Base-by-base conservation (phyloP, 2,113 vertebrate species). In the Engystomops pustulosus region DNA sequence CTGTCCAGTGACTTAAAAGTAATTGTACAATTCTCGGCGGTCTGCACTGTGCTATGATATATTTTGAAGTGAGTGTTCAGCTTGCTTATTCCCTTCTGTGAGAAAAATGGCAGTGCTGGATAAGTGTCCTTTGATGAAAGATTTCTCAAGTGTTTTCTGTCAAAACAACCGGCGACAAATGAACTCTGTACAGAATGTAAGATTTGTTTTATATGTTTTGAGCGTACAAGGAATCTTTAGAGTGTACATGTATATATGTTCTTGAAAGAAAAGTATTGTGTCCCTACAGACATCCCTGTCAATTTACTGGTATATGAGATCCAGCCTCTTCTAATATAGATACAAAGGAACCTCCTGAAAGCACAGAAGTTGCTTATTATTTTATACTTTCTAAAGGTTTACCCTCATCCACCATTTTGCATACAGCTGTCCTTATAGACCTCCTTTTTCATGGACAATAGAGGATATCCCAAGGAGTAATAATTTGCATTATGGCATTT, bases 1-100 rank as follows among this genome's bases (percentile, higher is more conserved):
- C 47, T 20, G 72, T 76, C 71, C 71, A 75, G 45, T 75, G 71
- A 49, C 45, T 51, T 49, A 75, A 49, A 75, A 75, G 71, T 75
- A 49, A 75, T 75, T 75, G 71, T 49, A 51, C 44, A 75, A 75
- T 75, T 75, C 71, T 75, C 71, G 18, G 45, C 45, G 45, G 71
- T 75, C 71, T 51, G 44, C 71, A 75, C 14, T 20, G 15, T 49
- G 70, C 44, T 51, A 75, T 75, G 71, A 75, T 75, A 75, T 75
- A 75, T 75, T 75, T 75, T 49, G 71, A 75, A 75, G 72, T 72
- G 70, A 47, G 25, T 36, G 49, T 76, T 20, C 49, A 55, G 1
- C 17, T 53, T 32, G 72, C 30, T 55, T 76, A 53, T 76, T 76
- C 72, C 72, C 27, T 53, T 55, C 15, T 76, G 49, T 76, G 47